Conservation (phyloP, 2,888 invertebrate genomes). For the Cataglyphis livida region DNA sequence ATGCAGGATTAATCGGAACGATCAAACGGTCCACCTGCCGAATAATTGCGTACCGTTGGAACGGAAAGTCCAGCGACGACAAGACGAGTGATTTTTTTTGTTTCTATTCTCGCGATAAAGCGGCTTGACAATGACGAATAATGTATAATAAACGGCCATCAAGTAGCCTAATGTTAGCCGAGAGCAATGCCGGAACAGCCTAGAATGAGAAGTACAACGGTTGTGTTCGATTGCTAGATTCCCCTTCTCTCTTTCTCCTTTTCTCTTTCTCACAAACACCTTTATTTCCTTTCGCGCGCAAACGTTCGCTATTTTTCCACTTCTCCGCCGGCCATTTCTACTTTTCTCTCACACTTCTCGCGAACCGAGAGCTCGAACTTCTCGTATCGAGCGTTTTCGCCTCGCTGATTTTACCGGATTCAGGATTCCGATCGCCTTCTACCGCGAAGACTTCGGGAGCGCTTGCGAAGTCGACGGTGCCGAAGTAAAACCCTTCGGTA, state of each 20-base stretch:
- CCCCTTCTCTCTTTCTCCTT: background rate
- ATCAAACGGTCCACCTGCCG: background rate
- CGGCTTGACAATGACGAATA: constrained; percentile 65
- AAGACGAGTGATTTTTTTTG: constrained; percentile 25
- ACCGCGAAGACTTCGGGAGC: constrained; percentile 61
- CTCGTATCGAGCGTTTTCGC: constrained; percentile 75
- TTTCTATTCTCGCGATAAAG: constrained; percentile 7
- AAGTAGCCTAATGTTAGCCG: constrained; percentile 55
- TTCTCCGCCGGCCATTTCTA: constrained; percentile 25
- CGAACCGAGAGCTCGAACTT: constrained; percentile 39
- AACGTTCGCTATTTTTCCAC: constrained; percentile 51
- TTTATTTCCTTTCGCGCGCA: constrained; percentile 19
- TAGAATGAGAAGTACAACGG: constrained; percentile 12
- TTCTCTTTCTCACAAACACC: constrained; percentile 27
- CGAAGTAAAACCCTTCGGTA: constrained; percentile 55
- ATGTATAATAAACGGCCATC: constrained; percentile 45
- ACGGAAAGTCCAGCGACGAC: constrained; percentile 19
- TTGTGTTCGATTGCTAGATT: constrained; percentile 48
- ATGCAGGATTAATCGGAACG: constrained; percentile 27
- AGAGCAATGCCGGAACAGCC: constrained; percentile 18
- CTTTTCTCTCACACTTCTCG: constrained; percentile 40
- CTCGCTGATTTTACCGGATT: constrained; percentile 72
- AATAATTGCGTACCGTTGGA: constrained; percentile 44
- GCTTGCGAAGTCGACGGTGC: constrained; percentile 61
- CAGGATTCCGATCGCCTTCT: constrained; percentile 72